Conservation (phyloP, 2,113 vertebrate species). For the Okapia johnstoni region DNA sequence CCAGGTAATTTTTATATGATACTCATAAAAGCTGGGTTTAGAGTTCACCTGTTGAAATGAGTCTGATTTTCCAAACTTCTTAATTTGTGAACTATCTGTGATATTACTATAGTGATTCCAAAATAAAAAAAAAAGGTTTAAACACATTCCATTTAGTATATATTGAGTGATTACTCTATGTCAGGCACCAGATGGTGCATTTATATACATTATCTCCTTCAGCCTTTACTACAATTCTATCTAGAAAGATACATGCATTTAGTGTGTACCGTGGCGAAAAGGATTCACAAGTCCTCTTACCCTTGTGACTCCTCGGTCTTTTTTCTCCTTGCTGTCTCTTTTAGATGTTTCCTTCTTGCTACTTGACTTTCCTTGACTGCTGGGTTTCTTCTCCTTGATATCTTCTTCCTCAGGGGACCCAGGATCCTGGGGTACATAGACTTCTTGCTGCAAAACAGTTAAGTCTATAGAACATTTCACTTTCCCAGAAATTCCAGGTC, state of each 20-base stretch:
- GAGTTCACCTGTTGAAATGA: slow-evolving; percentile 12
- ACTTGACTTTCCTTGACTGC: slow-evolving; percentile 74
- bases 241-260: background rate
- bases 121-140: slow-evolving; percentile 5
- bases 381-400: slow-evolving; percentile 70
- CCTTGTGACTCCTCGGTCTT: slow-evolving; percentile 77
- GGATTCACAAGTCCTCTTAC: slow-evolving; percentile 52
- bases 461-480: background rate
- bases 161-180: background rate
- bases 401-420: slow-evolving; percentile 75
- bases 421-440: slow-evolving; percentile 79
- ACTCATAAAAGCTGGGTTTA: slow-evolving; percentile 5
- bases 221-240: background rate
- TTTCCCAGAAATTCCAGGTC: background rate
- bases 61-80: background rate
- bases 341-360: slow-evolving; percentile 77
- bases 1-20: background rate
- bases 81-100: background rate
- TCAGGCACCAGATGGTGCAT: background rate
- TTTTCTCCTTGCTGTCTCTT: slow-evolving; percentile 81
- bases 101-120: background rate
- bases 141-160: background rate
- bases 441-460: slow-evolving; percentile 79
- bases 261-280: background rate
- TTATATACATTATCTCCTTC: background rate